Base-by-base conservation (phyloP, 1,140 invertebrate genomes). In the Diabrotica virgifera region DNA sequence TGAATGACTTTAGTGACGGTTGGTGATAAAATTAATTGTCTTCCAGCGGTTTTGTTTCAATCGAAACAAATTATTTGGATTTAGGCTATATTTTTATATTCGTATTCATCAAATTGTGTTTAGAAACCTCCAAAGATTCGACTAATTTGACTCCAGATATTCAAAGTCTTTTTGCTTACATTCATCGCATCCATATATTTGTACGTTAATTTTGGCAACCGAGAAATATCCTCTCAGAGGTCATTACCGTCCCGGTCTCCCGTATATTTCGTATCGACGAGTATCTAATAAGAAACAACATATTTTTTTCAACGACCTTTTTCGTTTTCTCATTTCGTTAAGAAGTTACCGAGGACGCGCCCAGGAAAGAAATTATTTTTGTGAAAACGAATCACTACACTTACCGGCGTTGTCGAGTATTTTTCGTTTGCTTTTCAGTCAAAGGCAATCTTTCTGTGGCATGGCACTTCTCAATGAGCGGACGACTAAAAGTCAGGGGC, bases 271-370 rank as follows among this genome's bases (percentile, higher is more conserved):
- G 8, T 8, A 46, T 46, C 40, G 40, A 46, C 40, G 40, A 46
- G 8, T 3, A 46, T 8, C 40, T 46, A 46, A 46, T 46, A 46
- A n/a, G 40, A 46, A 46, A 46, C 40, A 46, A 46, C 40, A 46
- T 46, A 46, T 46, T 46, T 46, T 46, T 46, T 46, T 46, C n/a
- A 8, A 10, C 40, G 8, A 46, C n/a, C n/a, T 46, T 46, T 46
- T n/a, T 46, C 40, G 40, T 46, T 46, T 46, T 46, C 40, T 46
- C 40, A 46, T 46, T 46, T 46, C 40, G 40, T 46, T 46, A 46
- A 46, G 40, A 46, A 46, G 8, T 46, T n/a, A n/a, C n/a, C 8
- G 40, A 46, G 40, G 40, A 24, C 40, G 40, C 40, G n/a, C 40
- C 40, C 40, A 46, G 40, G 40, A 46, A 46, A 46, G 8, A 46